Conservation (phyloP, 1,140 invertebrate genomes). For the Vollenhovia emeryi region DNA sequence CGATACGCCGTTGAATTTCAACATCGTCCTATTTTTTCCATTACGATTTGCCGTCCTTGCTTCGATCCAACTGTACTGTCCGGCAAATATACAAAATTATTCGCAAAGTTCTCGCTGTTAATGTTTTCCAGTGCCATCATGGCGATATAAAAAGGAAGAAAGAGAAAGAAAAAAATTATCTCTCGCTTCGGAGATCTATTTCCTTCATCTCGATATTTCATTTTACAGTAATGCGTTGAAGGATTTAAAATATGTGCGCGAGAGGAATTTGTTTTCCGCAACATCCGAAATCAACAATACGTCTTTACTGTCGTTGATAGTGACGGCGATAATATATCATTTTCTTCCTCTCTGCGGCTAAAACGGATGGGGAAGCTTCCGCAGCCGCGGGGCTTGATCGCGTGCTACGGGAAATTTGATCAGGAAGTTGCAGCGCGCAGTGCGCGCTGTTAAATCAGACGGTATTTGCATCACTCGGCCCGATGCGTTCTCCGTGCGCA, state of each 20-base stretch:
- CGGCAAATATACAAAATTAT: background rate
- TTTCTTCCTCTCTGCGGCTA: conserved; percentile 19
- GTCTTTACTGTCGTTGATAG: conserved; percentile 7
- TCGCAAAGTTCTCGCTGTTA: background rate
- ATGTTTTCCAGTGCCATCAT: background rate
- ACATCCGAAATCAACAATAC: background rate
- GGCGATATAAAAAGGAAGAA: background rate
- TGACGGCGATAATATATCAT: conserved; percentile 50
- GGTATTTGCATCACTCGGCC: conserved; percentile 30
- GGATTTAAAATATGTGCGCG: background rate
- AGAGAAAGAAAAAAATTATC: background rate
- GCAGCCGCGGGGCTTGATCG: conserved; percentile 35
- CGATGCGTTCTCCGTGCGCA: conserved; percentile 10
- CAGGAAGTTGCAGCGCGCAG: conserved; percentile 35
- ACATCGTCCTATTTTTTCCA: background rate
- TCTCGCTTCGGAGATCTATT: background rate
- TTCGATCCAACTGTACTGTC: background rate
- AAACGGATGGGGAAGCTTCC: conserved; percentile 29
- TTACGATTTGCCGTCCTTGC: background rate
- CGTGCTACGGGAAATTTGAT: conserved; percentile 46
- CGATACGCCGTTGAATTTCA: background rate
- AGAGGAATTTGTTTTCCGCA: conserved; percentile 4
- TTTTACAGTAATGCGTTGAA: background rate
- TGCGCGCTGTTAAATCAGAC: conserved; percentile 46
- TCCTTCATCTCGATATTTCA: background rate